Percentiles rank a stretch among this genome's conserved stretches.
These are phyloP conservation scores for Argyrosomus japonicus DNA, from an alignment of 2,113 vertebrate species.

Conservation along the genomic window DNA sequence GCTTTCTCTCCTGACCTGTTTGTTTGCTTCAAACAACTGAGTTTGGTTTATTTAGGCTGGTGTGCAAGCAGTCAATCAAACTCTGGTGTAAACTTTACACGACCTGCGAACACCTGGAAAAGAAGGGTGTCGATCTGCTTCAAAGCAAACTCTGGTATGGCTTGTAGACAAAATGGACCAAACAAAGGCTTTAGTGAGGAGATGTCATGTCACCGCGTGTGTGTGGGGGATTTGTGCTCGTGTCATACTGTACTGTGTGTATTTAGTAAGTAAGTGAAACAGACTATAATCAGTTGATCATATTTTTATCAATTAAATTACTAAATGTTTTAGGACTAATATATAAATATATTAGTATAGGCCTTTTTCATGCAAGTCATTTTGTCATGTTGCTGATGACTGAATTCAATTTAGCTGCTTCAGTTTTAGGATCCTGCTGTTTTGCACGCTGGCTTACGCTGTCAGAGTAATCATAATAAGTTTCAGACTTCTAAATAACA, in stretches of 20 bases:
- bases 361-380: too few species aligned
- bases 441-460: neutral
- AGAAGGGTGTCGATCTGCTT: too few species aligned
- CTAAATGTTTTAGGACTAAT: too few species aligned
- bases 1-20: neutral
- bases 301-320: too few species aligned
- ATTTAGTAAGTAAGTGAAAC: too few species aligned
- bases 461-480: neutral
- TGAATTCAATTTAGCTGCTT: neutral
- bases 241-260: too few species aligned
- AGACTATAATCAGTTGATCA: too few species aligned
- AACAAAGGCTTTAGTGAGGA: neutral
- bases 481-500: neutral
- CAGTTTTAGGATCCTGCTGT: neutral
- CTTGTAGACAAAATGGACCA: too few species aligned
- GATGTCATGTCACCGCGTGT: neutral
- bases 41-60: neutral
- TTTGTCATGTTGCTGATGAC: neutral
- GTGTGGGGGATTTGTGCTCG: too few species aligned
- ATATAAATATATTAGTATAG: too few species aligned
- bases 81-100: neutral
- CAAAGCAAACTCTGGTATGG: too few species aligned
- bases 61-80: neutral
- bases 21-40: neutral
- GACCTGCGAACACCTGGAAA: neutral